Evolutionary conservation across 2,797 vertebrate species (phyloP).

Genomic region (Pelochelys cantorii): DNA sequence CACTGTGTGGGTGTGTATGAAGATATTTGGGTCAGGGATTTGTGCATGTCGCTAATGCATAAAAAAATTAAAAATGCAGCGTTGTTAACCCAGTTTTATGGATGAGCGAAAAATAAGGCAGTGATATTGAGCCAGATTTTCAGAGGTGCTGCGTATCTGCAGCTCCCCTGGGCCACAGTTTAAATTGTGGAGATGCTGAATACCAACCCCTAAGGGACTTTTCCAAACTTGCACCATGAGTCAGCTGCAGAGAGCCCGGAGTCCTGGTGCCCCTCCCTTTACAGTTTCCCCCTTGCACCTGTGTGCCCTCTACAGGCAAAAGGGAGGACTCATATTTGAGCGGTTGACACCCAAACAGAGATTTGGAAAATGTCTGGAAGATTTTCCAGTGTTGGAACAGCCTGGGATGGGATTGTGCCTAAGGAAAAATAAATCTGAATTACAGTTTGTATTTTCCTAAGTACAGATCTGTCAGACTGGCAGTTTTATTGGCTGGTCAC

Average conservation of each 20-base stretch:
- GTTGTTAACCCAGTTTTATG: neutral
- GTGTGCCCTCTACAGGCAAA: accelerated
- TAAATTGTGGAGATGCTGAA: neutral
- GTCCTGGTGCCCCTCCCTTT: accelerated
- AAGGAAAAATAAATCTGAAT: neutral
- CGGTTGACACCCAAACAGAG: neutral
- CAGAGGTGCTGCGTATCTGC: neutral
- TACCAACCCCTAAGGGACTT: neutral
- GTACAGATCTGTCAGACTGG: neutral
- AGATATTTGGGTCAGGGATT: neutral
- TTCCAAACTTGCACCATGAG: neutral
- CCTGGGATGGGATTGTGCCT: accelerated
- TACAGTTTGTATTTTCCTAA: neutral
- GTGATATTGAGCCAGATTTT: neutral
- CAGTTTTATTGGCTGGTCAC: neutral
- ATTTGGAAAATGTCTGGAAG: accelerated
- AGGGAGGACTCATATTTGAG: neutral
- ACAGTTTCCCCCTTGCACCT: neutral
- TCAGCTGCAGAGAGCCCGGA: neutral
- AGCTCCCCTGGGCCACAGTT: accelerated
- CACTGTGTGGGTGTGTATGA: no score
- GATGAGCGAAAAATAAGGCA: conserved; percentile 20
- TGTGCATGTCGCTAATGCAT: neutral
- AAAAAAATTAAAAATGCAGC: neutral
- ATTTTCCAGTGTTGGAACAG: neutral